Evolutionary conservation across 2,113 vertebrate genomes (phyloP).

Genomic region (Egretta garzetta): DNA sequence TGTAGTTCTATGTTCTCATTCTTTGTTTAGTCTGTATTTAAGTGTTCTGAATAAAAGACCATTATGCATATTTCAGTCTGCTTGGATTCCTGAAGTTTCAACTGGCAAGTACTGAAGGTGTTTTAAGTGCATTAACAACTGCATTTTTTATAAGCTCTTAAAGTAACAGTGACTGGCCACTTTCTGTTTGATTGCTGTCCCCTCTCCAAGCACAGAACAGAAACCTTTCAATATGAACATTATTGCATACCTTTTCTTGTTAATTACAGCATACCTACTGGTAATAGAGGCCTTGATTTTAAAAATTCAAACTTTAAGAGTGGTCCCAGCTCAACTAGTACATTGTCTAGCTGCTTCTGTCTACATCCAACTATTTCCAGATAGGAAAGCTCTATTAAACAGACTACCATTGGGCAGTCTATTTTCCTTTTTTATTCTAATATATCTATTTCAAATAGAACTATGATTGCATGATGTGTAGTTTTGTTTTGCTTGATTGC

Average conservation of each 20-base stretch:
- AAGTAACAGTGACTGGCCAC: not conserved
- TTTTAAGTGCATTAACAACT: not conserved
- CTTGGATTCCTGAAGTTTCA: not conserved
- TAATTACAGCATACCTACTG: not conserved
- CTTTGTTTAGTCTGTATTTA: not conserved
- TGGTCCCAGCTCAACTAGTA: not conserved
- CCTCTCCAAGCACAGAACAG: not conserved
- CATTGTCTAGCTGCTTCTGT: not conserved
- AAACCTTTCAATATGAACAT: not conserved
- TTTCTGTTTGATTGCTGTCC: not conserved
- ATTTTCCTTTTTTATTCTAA: not conserved
- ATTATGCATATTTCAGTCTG: not conserved
- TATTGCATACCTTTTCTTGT: not conserved
- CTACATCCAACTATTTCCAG: not conserved
- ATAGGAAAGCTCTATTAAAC: not conserved
- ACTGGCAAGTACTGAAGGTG: not conserved
- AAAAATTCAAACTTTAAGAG: not conserved
- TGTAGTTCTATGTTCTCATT: fast-evolving
- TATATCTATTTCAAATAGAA: not conserved
- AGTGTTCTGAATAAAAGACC: not conserved
- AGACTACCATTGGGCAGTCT: not conserved
- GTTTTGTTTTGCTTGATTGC: not conserved
- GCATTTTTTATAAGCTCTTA: not conserved
- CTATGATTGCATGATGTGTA: not conserved
- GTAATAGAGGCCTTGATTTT: not conserved